A percentile compares a stretch with the other conserved stretches of the same genome.
Evolutionary conservation across 1,140 invertebrate species (phyloP).

Genomic region (Patella vulgata): DNA sequence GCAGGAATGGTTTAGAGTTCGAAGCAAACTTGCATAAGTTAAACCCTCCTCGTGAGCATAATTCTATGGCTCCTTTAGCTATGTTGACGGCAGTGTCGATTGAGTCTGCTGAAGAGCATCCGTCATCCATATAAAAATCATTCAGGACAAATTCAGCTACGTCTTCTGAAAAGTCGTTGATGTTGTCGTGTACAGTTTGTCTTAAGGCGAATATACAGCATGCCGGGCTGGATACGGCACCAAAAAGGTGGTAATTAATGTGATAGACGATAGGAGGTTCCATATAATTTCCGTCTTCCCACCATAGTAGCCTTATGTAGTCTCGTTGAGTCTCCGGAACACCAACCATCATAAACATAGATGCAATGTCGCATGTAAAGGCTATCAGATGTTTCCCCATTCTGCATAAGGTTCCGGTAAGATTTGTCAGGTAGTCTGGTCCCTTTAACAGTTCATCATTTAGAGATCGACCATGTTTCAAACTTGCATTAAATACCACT

Average conservation of each 20-base stretch:
- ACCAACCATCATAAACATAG: constrained; percentile 47
- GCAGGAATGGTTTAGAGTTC: too few species aligned
- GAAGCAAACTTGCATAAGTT: too few species aligned
- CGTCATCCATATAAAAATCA: constrained; percentile 49
- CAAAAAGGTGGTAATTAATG: constrained; percentile 27
- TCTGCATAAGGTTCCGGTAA: constrained; percentile 49
- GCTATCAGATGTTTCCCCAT: constrained; percentile 40
- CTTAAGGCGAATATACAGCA: constrained; percentile 36
- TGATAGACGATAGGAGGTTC: constrained; percentile 9
- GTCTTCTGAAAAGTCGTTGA: not conserved
- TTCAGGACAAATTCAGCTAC: constrained; percentile 11
- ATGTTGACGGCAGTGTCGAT: too few species aligned
- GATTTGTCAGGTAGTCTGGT: too few species aligned
- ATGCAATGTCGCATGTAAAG: constrained; percentile 47
- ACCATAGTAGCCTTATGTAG: constrained; percentile 39
- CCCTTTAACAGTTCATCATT: constrained; percentile 46
- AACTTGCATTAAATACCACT: too few species aligned
- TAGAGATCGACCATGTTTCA: constrained; percentile 19
- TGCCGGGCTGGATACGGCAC: constrained; percentile 28
- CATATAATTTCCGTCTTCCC: constrained; percentile 17
- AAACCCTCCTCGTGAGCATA: too few species aligned
- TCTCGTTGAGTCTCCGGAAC: constrained; percentile 21
- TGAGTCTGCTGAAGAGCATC: constrained; percentile 27
- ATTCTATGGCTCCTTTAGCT: too few species aligned
- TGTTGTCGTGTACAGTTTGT: constrained; percentile 22